These are phyloP conservation scores for Corythaixoides concolor DNA, from an alignment of 2,113 vertebrate species.

Conservation along the genomic window DNA sequence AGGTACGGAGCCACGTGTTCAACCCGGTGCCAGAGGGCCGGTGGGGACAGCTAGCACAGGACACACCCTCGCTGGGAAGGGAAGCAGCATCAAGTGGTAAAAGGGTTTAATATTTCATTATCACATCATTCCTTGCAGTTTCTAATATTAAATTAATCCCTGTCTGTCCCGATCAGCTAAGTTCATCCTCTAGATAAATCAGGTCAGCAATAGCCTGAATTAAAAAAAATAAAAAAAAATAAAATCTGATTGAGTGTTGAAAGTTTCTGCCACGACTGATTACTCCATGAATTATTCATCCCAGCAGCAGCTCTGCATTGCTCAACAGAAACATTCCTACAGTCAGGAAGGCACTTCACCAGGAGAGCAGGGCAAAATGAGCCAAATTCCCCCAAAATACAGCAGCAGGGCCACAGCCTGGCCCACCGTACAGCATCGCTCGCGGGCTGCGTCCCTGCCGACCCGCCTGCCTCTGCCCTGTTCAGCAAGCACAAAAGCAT, in stretches of 20 bases:
- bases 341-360: background rate
- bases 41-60: background rate
- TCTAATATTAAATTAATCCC: background rate
- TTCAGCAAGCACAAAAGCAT: background rate
- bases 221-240: background rate
- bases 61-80: rapidly evolving
- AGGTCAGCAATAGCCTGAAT: background rate
- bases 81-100: background rate
- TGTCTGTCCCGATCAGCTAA: background rate
- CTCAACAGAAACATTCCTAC: slow-evolving; percentile 4
- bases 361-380: background rate
- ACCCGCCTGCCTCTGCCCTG: background rate
- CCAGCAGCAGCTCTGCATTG: background rate
- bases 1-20: background rate
- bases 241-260: background rate
- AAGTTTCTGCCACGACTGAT: background rate
- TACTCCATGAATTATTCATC: slow-evolving; percentile 9
- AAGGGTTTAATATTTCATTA: slow-evolving; percentile 10
- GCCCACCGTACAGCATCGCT: rapidly evolving
- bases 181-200: background rate
- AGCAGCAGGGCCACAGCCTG: background rate
- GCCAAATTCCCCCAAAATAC: background rate
- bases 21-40: background rate
- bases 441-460: background rate
- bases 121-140: background rate